A percentile compares a stretch with the other conserved stretches of the same genome.
These are phyloP conservation scores for Saccostrea glomerata DNA, from an alignment of 1,140 invertebrate genomes.

Conservation along the genomic window DNA sequence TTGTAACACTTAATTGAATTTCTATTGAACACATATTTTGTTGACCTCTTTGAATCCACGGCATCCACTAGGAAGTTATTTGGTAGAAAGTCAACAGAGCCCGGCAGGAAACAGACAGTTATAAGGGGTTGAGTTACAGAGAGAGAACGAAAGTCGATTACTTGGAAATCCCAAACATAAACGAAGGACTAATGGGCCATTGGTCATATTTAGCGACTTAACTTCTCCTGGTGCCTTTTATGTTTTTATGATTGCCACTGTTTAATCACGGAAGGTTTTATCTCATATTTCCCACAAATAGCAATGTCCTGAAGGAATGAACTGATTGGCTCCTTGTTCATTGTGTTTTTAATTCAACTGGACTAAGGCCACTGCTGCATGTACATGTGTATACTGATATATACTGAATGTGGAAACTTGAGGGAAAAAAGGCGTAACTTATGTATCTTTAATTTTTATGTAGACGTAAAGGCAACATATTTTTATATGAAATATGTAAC, in stretches of 20 bases:
- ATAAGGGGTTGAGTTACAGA: neutral
- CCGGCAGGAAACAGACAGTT: neutral
- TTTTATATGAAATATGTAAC: no score
- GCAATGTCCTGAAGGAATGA: no score
- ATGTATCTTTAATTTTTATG: no score
- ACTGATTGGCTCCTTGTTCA: no score
- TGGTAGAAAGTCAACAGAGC: neutral
- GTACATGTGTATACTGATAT: no score
- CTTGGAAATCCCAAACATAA: neutral
- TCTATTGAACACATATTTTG: neutral
- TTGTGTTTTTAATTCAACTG: no score
- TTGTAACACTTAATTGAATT: slow-evolving; percentile 20
- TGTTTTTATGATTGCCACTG: neutral
- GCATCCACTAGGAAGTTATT: neutral
- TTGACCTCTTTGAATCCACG: neutral
- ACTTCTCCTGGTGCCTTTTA: no score
- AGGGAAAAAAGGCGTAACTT: no score
- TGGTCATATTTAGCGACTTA: neutral
- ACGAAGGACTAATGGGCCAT: neutral
- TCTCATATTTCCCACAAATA: no score
- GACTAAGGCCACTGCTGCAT: no score
- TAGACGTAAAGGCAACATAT: no score
- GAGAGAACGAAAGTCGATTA: neutral
- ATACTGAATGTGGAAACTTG: no score
- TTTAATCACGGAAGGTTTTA: neutral